Base-by-base conservation (phyloP, 1,140 invertebrate genomes). In the Drosophila prosaltans region DNA sequence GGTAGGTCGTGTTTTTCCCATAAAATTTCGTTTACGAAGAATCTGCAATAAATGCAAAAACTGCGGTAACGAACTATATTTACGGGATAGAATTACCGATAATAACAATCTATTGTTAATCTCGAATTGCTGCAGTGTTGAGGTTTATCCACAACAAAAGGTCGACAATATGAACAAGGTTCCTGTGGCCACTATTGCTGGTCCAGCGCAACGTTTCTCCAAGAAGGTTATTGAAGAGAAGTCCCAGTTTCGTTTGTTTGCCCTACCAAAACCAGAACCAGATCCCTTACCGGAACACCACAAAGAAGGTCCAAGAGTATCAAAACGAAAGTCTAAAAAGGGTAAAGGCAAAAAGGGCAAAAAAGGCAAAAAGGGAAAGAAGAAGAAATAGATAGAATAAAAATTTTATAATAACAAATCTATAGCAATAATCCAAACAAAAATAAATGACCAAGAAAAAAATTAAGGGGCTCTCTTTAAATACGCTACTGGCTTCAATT, bases 111-210 rank as follows among this genome's bases (percentile, higher is more conserved):
- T 88, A 1, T 54, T 88, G 43, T 62, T 88, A 1, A 45, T 88
- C 5, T 24, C 45, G 0, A 80, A 78, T 41, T 88, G 83, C 41
- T 88, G 83, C 30, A 77, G 72, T 1, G 57, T 88, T 0, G 69
- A 80, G 43, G 84, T 89, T 2, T 88, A 88, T 69, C 69, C 48
- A 2, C 41, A 72, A 4, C 40, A 62, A 0, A 71, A 59, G 21
- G 59, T 88, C 6, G 80, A 88, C 0, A 73, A 77, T 9, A 69
- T 86, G 83, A 81, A 88, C 60, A 71, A 68, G 30, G 83, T 86
- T 16, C 78, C 57, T 26, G 71, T 86, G 6, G 11, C 71, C 5
- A 71, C 74, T 7, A 64, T 86, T 57, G 65, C 63, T 7, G 81
- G 78, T 1, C 16, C 0, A 6, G 69, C 57, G 65, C 82, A 74